Base-by-base conservation (phyloP, 2,888 invertebrate genomes). In the Isoperla grammatica region DNA sequence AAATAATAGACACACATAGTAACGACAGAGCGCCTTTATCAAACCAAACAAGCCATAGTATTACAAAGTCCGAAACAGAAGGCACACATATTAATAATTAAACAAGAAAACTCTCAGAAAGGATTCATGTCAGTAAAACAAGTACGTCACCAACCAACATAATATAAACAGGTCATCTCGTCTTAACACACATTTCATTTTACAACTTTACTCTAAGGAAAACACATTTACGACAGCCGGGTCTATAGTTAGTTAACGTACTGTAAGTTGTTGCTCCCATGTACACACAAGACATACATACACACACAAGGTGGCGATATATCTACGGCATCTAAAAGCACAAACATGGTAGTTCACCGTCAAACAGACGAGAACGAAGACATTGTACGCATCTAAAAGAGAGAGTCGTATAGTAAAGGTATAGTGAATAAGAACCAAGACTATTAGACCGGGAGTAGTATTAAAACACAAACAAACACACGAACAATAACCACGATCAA, bases 201-300 rank as follows among this genome's bases (percentile, higher is more conserved):
- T 22, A 37, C 8, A 40, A 56, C 20, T 22, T 42, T 35, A 56
- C 13, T 40, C 37, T 45, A 29, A 15, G 13, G 22, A 8, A n/a
- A n/a, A n/a, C n/a, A n/a, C 29, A 8, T 29, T 29, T 29, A 29
- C 4, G 29, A 29, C 8, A n/a, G n/a, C n/a, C n/a, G n/a, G 29
- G 29, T 29, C 8, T 29, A 29, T n/a, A n/a, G n/a, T n/a, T n/a
- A n/a, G n/a, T n/a, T n/a, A n/a, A n/a, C n/a, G n/a, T n/a, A 42
- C 11, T 13, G 13, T 37, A 68, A 68, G 79, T 79, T 79, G 79
- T 79, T 80, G 79, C 79, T 79, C 79, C 79, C 79, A 78, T 77
- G 69, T 69, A 65, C 69, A 68, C 69, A 70, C 4, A 53, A 63
- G 39, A 60, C 46, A 62, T 42, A 48, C 50, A 39, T 8, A 50